Evolutionary conservation across 2,888 invertebrate genomes (phyloP).

Genomic region (Caenorhabditis macrosperma): DNA sequence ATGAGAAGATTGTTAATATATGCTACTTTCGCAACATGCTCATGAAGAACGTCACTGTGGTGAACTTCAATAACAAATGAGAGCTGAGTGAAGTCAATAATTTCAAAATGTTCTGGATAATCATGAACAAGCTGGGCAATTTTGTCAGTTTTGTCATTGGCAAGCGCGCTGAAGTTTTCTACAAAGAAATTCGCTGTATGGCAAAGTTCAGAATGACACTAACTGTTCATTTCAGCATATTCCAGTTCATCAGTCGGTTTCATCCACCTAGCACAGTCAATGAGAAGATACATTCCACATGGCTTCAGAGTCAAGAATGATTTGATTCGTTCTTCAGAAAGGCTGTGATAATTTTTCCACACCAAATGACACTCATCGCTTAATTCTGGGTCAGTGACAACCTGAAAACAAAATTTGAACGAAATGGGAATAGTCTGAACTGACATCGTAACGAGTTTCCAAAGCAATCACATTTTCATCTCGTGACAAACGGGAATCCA

Average conservation of each 20-base stretch:
- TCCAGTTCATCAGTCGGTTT: not conserved
- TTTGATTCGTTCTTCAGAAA: not conserved
- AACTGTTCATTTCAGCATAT: not conserved
- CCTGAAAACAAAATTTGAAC: not conserved
- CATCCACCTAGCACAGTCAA: not conserved
- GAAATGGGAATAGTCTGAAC: too few relatives aligned
- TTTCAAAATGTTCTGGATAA: not conserved
- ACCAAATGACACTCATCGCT: not conserved
- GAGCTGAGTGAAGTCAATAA: not conserved
- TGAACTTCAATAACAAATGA: not conserved
- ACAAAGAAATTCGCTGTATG: not conserved
- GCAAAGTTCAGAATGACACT: not conserved
- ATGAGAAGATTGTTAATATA: not conserved
- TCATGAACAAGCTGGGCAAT: not conserved
- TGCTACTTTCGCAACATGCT: not conserved
- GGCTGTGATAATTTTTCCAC: not conserved
- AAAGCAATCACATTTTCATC: not conserved
- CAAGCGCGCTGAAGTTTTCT: not conserved
- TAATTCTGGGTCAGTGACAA: not conserved
- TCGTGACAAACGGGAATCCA: not conserved
- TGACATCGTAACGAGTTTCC: not conserved
- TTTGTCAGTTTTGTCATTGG: not conserved
- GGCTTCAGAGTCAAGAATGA: not conserved
- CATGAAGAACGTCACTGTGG: not conserved
- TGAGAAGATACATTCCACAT: not conserved